Evolutionary conservation across 1,140 invertebrate species (phyloP), one percentile per base, ranked within the genome.

Genomic region (Zeugodacus cucurbitae): DNA sequence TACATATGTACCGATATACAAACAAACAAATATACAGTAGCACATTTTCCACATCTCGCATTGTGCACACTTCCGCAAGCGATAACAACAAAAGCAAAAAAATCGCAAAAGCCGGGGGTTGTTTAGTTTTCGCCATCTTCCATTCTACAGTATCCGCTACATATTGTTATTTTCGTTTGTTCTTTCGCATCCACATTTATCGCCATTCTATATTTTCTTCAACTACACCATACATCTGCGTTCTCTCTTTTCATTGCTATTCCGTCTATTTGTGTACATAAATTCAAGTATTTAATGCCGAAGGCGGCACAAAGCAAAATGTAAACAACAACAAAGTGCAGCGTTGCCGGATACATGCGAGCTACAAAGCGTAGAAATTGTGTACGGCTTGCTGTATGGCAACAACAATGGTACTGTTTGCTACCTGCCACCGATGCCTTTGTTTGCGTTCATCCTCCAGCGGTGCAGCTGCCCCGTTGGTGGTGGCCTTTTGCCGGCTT

Each of bases 81-180:
- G 41, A 29, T 48, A 54, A 82, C 7, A 82, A 82, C 74, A 82
- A 82, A 82, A 82, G 29, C 41, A 82, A 82, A 29, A 70, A 74
- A 41, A 37, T 74, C 20, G 29, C 34, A 67, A 74, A 74, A 22
- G 32, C 32, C 67, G 67, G 67, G 67, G 67, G 67, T 74, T 22
- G 67, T 74, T 74, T 74, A 32, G 8, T 74, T 29, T 34, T 67
- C 1, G 64, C 14, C 64, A 4, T 67, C 34, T n/a, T 34, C 17
- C 67, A 37, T 74, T 37, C 67, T 10, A 41, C 22, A n/a, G 41
- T 20, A 37, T 37, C 14, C 34, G 22, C 20, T 41, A 26, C 29
- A 34, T 17, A 37, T 41, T 74, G 67, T 74, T 22, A 32, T 22
- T 32, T 22, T 14, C 34, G 17, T 22, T 37, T 37, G 20, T 6